These are phyloP conservation scores for Muscicapa comitata DNA, from an alignment of 2,797 vertebrate genomes.

Conservation along the genomic window DNA sequence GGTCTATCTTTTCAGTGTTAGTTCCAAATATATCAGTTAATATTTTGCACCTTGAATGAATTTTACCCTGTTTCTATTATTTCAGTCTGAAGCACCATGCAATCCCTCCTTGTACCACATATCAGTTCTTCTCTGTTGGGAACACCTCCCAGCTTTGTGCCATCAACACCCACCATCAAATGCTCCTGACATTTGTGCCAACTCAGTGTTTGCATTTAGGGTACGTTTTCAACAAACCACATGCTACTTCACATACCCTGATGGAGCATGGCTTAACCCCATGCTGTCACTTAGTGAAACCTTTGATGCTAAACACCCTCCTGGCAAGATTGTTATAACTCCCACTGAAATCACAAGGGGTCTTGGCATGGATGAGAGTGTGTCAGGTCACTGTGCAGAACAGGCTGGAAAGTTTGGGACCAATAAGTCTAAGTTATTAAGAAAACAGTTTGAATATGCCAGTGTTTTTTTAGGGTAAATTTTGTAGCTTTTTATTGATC, in stretches of 20 bases:
- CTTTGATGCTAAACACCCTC: not conserved
- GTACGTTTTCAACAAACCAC: not conserved
- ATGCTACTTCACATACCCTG: not conserved
- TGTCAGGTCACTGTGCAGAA: not conserved
- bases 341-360: not conserved
- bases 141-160: not conserved
- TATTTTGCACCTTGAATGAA: not conserved
- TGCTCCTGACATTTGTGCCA: not conserved
- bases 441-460: not conserved
- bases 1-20: not conserved
- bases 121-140: not conserved
- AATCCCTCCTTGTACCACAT: not conserved
- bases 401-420: not conserved
- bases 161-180: not conserved
- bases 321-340: not conserved
- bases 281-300: not conserved
- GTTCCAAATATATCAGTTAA: not conserved
- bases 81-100: not conserved
- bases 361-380: not conserved
- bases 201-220: not conserved
- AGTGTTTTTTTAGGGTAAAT: not conserved
- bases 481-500: conserved; percentile 16
- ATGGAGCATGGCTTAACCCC: not conserved
- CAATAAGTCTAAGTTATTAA: not conserved
- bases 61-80: not conserved